phyloP scores from a whole-genome alignment of 2,113 vertebrate genomes.

The Scortum barcoo region DNA sequence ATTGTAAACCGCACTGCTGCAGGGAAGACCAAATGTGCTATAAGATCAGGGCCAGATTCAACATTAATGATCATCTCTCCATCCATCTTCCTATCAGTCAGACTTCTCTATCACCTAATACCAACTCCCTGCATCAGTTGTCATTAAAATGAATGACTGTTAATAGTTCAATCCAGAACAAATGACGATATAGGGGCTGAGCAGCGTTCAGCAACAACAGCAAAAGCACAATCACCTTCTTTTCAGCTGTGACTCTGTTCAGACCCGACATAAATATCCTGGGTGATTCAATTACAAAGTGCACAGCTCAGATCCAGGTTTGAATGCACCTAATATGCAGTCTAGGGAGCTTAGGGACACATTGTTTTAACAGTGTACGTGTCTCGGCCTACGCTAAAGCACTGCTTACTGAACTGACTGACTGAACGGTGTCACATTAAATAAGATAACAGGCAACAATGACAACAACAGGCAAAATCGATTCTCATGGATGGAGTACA shows the following conservation, averaged over 20 bases:
- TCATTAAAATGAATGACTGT: constrained; percentile 46
- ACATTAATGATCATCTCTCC: background rate
- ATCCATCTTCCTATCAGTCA: constrained; percentile 8
- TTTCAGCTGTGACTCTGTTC: background rate
- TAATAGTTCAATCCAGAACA: constrained; percentile 63
- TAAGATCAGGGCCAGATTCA: constrained; percentile 1
- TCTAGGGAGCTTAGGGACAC: no score
- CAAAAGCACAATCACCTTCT: background rate
- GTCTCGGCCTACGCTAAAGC: no score
- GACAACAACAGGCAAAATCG: no score
- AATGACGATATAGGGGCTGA: constrained; percentile 36
- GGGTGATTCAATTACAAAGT: no score
- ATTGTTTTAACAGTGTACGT: no score
- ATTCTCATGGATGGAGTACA: no score
- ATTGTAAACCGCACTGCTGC: background rate
- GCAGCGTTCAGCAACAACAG: constrained; percentile 13
- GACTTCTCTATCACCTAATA: constrained; percentile 3
- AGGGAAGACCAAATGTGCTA: background rate
- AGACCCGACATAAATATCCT: no score
- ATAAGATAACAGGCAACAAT: no score
- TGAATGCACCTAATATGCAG: no score
- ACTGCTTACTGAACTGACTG: no score
- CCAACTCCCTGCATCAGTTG: constrained; percentile 22
- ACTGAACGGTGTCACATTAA: no score
- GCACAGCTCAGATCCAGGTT: no score